phyloP scores from a whole-genome alignment of 2,113 vertebrate genomes.

The Oryzias melastigma region DNA sequence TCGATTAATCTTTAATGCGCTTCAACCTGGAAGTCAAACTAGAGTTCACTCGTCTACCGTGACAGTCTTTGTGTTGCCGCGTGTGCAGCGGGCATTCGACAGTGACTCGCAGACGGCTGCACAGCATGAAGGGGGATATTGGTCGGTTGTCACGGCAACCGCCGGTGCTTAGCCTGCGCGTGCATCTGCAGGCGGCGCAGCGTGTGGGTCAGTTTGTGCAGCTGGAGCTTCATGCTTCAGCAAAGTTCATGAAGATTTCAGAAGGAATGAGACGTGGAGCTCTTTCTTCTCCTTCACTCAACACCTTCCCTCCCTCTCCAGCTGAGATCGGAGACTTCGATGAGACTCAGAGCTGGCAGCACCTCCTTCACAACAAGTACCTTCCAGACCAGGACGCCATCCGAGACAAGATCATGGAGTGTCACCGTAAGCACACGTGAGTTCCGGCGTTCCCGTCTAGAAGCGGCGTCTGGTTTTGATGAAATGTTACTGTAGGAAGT shows the following conservation, averaged over 20 bases:
- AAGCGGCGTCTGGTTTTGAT: too few relatives aligned
- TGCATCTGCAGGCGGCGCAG: constrained; percentile 15
- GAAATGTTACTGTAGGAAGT: too few relatives aligned
- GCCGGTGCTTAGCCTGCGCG: background rate
- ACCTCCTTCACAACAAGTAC: constrained; percentile 93
- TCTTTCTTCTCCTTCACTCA: constrained; percentile 9
- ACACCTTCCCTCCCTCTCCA: constrained; percentile 44
- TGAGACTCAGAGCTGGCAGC: constrained; percentile 88
- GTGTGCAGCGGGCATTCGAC: constrained; percentile 5
- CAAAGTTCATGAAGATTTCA: constrained; percentile 5
- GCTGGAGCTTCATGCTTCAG: constrained; percentile 26
- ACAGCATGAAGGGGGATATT: constrained; percentile 13
- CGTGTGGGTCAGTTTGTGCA: constrained; percentile 25
- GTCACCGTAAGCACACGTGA: constrained; percentile 69
- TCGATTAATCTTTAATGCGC: too few relatives aligned
- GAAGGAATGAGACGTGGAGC: background rate
- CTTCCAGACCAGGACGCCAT: constrained; percentile 93
- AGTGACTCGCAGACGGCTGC: constrained; percentile 1
- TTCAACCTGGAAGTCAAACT: too few relatives aligned
- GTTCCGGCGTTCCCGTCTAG: constrained; percentile 5
- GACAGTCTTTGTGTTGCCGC: background rate
- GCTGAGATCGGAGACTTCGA: constrained; percentile 96
- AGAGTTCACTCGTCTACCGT: background rate
- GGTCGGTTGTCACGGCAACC: constrained; percentile 52
- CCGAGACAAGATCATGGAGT: constrained; percentile 89